phyloP scores from a whole-genome alignment of 64 coral and sea anemone species.

The Catalaphyllia jardinei region DNA sequence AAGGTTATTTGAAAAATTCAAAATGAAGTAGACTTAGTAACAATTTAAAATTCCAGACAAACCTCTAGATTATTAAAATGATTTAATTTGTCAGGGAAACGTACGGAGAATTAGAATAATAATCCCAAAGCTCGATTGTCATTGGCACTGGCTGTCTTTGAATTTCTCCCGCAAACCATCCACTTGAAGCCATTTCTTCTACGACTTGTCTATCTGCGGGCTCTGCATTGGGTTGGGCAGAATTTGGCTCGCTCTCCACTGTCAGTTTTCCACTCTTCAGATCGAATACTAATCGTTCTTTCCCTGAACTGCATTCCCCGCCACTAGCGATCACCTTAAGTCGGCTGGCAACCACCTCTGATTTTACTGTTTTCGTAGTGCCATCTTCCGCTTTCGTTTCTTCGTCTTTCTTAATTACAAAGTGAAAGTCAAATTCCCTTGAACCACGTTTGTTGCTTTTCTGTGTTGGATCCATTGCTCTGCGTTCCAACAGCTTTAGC shows the following conservation, averaged over 20 bases:
- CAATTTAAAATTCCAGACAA: too few species aligned
- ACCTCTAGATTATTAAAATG: too few species aligned
- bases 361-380: not conserved
- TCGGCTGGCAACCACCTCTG: conserved; percentile 5
- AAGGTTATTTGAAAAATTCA: too few species aligned
- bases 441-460: not conserved
- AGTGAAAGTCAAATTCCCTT: conserved; percentile 19
- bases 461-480: not conserved
- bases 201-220: conserved; percentile 1
- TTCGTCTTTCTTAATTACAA: not conserved
- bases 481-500: not conserved
- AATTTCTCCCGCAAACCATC: not conserved
- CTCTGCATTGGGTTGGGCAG: not conserved
- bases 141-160: not conserved
- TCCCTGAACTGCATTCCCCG: not conserved
- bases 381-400: conserved; percentile 1
- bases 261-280: not conserved
- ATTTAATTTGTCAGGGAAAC: too few species aligned
- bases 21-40: too few species aligned
- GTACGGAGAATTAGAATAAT: too few species aligned
- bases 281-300: not conserved
- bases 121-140: too few species aligned
- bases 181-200: not conserved
- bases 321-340: not conserved
- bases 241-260: not conserved